Evolutionary conservation across 2,797 vertebrate genomes (phyloP).

Genomic region (Melanotaenia trifasciata): DNA sequence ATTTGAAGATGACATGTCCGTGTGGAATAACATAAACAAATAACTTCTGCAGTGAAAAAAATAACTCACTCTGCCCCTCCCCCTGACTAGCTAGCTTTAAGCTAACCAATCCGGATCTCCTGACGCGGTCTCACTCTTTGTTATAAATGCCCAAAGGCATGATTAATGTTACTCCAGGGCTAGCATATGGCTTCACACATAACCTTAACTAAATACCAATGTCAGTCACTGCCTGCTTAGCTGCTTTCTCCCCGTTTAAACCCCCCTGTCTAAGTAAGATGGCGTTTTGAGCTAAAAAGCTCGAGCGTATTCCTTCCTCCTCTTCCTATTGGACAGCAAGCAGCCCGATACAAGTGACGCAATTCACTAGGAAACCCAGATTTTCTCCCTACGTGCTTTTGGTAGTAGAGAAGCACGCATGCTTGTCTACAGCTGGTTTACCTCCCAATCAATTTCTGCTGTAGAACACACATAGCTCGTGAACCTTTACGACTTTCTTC

Average conservation of each 20-base stretch:
- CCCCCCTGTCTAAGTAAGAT: slow-evolving; percentile 77
- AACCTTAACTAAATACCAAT: not conserved
- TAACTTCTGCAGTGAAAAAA: slow-evolving; percentile 69
- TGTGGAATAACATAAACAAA: slow-evolving; percentile 83
- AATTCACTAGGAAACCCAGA: slow-evolving; percentile 54
- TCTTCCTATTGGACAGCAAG: slow-evolving; percentile 55
- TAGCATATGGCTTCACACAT: not conserved
- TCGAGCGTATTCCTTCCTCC: slow-evolving; percentile 25
- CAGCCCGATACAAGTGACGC: slow-evolving; percentile 60
- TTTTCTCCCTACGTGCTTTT: slow-evolving; percentile 27
- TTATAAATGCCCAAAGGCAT: slow-evolving; percentile 40
- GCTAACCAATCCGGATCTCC: slow-evolving; percentile 56
- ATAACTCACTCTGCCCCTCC: slow-evolving; percentile 56
- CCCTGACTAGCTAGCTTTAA: slow-evolving; percentile 56
- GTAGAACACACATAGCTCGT: too few relatives aligned
- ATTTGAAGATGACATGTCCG: slow-evolving; percentile 83
- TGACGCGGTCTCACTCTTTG: slow-evolving; percentile 25
- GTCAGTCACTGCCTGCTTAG: slow-evolving; percentile 22
- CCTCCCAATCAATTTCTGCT: not conserved
- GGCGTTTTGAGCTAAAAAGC: slow-evolving; percentile 65
- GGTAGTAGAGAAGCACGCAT: not conserved
- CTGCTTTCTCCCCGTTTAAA: slow-evolving; percentile 69
- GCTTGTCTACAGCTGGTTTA: not conserved
- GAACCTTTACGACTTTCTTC: not conserved
- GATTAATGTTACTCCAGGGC: not conserved